These are phyloP conservation scores for Pao palembangensis DNA, from an alignment of 2,113 vertebrate genomes.

Conservation along the genomic window DNA sequence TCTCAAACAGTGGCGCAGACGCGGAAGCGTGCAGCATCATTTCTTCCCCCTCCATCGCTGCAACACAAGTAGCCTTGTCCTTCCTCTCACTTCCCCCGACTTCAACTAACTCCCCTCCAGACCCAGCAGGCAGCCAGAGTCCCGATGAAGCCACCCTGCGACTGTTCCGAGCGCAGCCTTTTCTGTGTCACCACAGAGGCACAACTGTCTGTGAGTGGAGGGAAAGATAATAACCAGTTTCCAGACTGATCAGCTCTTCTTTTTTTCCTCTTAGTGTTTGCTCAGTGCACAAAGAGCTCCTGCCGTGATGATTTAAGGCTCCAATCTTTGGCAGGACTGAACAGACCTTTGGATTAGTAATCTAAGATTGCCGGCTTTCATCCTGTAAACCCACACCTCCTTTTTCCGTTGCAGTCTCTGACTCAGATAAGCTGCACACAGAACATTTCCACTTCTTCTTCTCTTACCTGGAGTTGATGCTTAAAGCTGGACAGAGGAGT, in stretches of 20 bases:
- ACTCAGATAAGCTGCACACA: constrained; percentile 24
- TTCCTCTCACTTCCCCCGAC: constrained; percentile 45
- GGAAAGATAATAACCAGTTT: constrained; percentile 49
- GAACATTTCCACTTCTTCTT: constrained; percentile 12
- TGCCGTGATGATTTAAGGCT: constrained; percentile 47
- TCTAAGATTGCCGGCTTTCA: constrained; percentile 33
- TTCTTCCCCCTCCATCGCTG: constrained; percentile 22
- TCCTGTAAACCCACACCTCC: constrained; percentile 27
- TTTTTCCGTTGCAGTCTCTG: constrained; percentile 14
- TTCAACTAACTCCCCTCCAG: constrained; percentile 54
- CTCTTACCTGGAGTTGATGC: constrained; percentile 77
- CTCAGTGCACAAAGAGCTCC: constrained; percentile 34
- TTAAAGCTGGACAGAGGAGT: constrained; percentile 76
- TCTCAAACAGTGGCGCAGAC: neutral
- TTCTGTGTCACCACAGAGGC: constrained; percentile 54
- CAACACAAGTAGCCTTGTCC: constrained; percentile 59
- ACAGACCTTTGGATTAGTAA: constrained; percentile 41
- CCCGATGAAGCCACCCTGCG: constrained; percentile 52
- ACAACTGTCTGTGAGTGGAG: constrained; percentile 55
- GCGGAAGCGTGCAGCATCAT: too few species aligned
- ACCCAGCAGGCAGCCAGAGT: constrained; percentile 49
- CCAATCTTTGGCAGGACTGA: constrained; percentile 36
- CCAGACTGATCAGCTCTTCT: constrained; percentile 52
- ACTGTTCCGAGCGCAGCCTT: constrained; percentile 36
- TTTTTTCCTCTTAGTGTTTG: constrained; percentile 40